Evolutionary conservation across 1,140 invertebrate genomes (phyloP), one percentile per base, ranked within the genome.

Genomic region (Mizuhopecten yessoensis): DNA sequence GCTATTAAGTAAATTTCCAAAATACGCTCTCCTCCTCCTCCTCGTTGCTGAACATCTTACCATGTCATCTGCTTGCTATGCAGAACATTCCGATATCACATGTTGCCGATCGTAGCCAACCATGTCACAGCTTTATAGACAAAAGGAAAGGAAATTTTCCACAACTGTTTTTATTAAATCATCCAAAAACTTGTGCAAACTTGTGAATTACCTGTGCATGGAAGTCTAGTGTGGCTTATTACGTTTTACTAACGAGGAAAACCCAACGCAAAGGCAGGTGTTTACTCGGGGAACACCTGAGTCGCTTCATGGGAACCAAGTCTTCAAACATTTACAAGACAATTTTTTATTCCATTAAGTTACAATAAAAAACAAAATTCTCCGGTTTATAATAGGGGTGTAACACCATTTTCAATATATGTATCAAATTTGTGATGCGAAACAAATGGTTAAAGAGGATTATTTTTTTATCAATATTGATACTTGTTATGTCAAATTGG

Each of bases 1-100:
- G 57, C 57, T 75, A 75, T 75, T 75, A 75, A 75, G 57, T 75
- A 75, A 75, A 75, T 75, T 75, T 75, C 57, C 57, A 75, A 75
- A 75, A 75, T 75, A 75, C 57, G 2, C 57, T n/a, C 15, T 29
- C 57, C n/a, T 17, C 57, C 57, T 29, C 57, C 57, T 13, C 5
- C n/a, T 75, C n/a, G 2, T 75, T 75, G 5, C 57, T 75, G n/a
- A 75, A 75, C 57, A 29, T 75, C 57, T 17, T 75, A 75, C 57
- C n/a, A 5, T 75, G 57, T 75, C 57, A 75, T 75, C 57, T 75
- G 57, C n/a, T 75, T n/a, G 57, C 57, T 29, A 75, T 75, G 57
- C 57, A 75, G 20, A 75, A 75, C 57, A 75, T 75, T 75, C 57
- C 57, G n/a, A 29, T 13, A 75, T 75, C 57, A 75, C 57, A 75